Evolutionary conservation across 2,888 invertebrate species (phyloP), one percentile per base, ranked within the genome.

Genomic region (Parthenolecanium corni): DNA sequence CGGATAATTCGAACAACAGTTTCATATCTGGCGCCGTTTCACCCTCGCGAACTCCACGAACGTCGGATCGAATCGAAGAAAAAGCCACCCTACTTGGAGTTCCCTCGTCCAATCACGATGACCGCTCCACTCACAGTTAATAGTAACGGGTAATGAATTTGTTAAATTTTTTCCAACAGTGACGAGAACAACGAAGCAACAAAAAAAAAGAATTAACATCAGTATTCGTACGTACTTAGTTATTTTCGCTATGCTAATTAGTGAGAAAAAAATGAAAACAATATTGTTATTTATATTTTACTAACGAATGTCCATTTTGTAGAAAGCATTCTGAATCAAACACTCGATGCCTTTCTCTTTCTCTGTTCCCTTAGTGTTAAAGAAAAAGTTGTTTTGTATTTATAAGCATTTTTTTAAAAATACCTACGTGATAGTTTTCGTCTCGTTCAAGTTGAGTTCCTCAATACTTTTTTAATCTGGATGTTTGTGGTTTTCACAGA

Each of bases 1-100:
- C n/a, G n/a, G 63, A 63, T 9, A 47, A 36, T 31, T 25, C 66
- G 3, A 67, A 66, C 54, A 67, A 67, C 25, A 66, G 66, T 14
- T 65, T 61, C 53, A 63, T 65, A 36, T 58, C 67, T 2, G 66
- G 61, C 40, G 40, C 66, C 18, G 64, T 64, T 24, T 66, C 65
- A 9, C 66, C 64, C n/a, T 65, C 67, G 24, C 61, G 67, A 44
- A 66, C 66, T 11, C 67, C 67, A 9, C 64, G 58, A 14, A 62
- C 65, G 4, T 24, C 52, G 23, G 31, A 62, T 2, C 52, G 63
- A 1, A 44, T 58, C 2, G 68, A 68, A 51, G 68, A 68, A 44
- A 65, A 66, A 44, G 47, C 64, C 56, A 68, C 66, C 12, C 64
- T 68, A 2, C 52, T 67, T 25, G 65, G 65, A 21, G 31, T 44